Evolutionary conservation across 2,797 vertebrate species (phyloP), one percentile per base, ranked within the genome.

Genomic region (Pipistrellus kuhlii): DNA sequence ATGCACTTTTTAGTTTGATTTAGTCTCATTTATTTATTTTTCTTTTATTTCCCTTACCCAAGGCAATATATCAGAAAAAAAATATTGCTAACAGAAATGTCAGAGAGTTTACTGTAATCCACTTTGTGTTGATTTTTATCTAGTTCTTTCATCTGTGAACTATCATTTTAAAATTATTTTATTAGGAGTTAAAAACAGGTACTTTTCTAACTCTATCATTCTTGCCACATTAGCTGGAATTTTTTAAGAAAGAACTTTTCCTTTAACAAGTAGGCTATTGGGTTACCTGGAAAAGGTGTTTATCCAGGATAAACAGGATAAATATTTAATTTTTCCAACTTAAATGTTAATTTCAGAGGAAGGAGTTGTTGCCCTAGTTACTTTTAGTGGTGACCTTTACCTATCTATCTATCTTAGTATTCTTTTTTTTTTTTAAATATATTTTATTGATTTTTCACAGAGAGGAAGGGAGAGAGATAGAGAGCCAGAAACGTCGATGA

Each of bases 261-360:
- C 44, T 46, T 77, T 91, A 89, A 75, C 44, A 86, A 59, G 4
- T 68, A 92, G 53, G 73, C 38, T 81, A 94, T 94, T 92, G 57
- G 68, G 73, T 95, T 95, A 71, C 78, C 13, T 11, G 78, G 78
- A 72, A 92, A 90, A 90, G 35, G 48, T 76, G 11, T 93, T 95
- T 66, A 85, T 32, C n/a, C n/a, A 80, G 86, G 72, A 88, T 71
- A 90, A 32, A 59, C 4, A 64, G 14, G 32, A 90, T 93, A 85
- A 90, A 93, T 94, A 89, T 96, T 96, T 96, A 95, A 95, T 96
- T 94, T 30, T 85, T 83, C 25, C n/a, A 20, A 18, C 62, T 95
- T 87, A 92, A 94, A 81, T 88, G 75, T 96, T 95, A 90, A 94
- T 93, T 96, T 95, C 68, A 81, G 69, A 88, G 44, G 48, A 92